Conservation (phyloP, 2,113 vertebrate species). For the Ictalurus furcatus region DNA sequence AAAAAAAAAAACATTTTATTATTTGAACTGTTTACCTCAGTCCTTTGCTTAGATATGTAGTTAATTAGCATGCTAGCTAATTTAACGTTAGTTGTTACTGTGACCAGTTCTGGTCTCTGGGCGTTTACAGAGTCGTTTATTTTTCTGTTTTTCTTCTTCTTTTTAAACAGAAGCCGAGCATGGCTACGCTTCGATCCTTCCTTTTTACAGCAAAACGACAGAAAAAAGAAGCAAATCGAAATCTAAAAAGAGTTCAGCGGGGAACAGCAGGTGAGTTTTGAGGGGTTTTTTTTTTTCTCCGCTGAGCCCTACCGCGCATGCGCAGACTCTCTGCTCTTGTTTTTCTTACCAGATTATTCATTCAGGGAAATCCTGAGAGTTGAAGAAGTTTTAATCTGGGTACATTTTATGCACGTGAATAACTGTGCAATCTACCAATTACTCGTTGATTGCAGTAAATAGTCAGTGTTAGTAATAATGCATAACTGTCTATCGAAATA, state of each 20-base stretch:
- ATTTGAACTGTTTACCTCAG: neutral
- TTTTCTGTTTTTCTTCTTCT: neutral
- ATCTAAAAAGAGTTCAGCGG: conserved; percentile 67
- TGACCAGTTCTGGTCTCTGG: no score
- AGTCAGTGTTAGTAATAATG: neutral
- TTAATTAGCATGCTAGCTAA: neutral
- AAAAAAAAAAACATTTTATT: no score
- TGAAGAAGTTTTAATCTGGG: neutral
- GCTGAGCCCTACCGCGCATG: neutral
- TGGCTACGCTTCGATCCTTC: conserved; percentile 84
- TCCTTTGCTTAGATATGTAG: neutral
- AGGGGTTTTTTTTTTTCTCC: no score
- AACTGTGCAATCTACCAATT: neutral
- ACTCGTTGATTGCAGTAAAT: neutral
- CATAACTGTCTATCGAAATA: neutral
- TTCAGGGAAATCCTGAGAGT: neutral
- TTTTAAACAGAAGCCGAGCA: conserved; percentile 83
- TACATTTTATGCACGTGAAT: neutral
- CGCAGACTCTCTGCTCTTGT: neutral
- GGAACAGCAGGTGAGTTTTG: conserved; percentile 74
- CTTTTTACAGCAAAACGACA: conserved; percentile 65
- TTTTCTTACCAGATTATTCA: neutral
- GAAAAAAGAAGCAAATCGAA: conserved; percentile 74
- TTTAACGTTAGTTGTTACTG: neutral
- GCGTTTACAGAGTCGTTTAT: neutral